Evolutionary conservation across 2,113 vertebrate genomes (phyloP).

Genomic region (Himantopus leucocephalus): DNA sequence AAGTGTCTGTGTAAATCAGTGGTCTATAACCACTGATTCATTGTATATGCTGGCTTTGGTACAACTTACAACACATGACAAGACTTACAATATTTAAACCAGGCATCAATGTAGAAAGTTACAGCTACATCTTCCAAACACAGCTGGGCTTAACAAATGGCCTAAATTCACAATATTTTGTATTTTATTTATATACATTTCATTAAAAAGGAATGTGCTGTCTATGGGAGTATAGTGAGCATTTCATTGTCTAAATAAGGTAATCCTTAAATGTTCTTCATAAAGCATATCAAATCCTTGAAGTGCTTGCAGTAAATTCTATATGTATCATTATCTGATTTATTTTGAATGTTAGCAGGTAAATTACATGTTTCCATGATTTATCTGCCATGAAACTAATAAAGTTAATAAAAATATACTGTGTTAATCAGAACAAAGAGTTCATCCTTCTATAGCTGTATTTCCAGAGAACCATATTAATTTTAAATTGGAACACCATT

Average conservation of each 20-base stretch:
- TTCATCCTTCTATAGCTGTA: neutral
- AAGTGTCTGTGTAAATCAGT: neutral
- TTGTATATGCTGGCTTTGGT: neutral
- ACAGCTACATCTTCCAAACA: neutral
- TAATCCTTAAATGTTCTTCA: neutral
- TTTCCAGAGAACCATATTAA: neutral
- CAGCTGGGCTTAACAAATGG: neutral
- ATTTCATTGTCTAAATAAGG: neutral
- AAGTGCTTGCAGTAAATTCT: neutral
- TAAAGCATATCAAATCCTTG: neutral
- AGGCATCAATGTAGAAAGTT: neutral
- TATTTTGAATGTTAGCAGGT: slow-evolving; percentile 1
- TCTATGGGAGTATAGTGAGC: neutral
- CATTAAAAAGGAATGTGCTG: neutral
- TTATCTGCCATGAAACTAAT: neutral
- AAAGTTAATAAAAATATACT: neutral
- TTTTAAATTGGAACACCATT: neutral
- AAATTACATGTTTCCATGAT: neutral
- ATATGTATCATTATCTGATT: neutral
- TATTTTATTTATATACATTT: neutral
- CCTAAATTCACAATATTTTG: neutral
- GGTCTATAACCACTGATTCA: neutral
- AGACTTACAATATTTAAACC: neutral
- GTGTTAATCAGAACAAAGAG: neutral
- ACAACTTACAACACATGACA: neutral